A percentile compares a stretch with the other conserved stretches of the same genome.
Conservation (phyloP, 2,888 invertebrate genomes). For the Tetheella fluctuosa region DNA sequence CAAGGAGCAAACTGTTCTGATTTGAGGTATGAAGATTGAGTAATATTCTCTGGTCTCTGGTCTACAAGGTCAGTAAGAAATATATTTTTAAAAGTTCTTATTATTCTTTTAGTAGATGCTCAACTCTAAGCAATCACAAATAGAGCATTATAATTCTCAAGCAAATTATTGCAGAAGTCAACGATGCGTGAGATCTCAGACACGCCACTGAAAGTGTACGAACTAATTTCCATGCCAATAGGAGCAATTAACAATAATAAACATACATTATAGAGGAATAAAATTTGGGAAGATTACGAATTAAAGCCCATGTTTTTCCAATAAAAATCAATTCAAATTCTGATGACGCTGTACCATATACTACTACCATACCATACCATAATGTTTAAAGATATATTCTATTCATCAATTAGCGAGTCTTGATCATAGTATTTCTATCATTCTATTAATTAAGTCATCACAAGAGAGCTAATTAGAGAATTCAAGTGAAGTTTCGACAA, state of each 20-base stretch:
- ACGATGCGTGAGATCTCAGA: conserved; percentile 39
- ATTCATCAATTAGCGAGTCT: background rate
- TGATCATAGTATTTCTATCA: background rate
- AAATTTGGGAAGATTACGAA: too few relatives aligned
- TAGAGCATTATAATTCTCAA: conserved; percentile 1
- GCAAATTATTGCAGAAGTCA: conserved; percentile 25
- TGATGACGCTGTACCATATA: background rate
- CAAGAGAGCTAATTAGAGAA: background rate
- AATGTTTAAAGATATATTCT: too few relatives aligned
- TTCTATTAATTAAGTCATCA: background rate
- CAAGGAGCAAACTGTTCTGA: background rate
- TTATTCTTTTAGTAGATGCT: background rate
- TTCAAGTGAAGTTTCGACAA: background rate
- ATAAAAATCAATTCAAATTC: background rate
- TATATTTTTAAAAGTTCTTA: background rate
- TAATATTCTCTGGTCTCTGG: background rate
- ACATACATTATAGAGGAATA: background rate
- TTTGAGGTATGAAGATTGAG: background rate
- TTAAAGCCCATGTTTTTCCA: too few relatives aligned
- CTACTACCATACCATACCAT: too few relatives aligned
- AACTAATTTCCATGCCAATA: conserved; percentile 36
- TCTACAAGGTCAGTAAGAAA: background rate
- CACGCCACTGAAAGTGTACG: conserved; percentile 34
- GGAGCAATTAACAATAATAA: conserved; percentile 10
- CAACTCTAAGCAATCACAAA: background rate